Base-by-base conservation (phyloP, 2,888 invertebrate species). In the Drosophila macrospina region DNA sequence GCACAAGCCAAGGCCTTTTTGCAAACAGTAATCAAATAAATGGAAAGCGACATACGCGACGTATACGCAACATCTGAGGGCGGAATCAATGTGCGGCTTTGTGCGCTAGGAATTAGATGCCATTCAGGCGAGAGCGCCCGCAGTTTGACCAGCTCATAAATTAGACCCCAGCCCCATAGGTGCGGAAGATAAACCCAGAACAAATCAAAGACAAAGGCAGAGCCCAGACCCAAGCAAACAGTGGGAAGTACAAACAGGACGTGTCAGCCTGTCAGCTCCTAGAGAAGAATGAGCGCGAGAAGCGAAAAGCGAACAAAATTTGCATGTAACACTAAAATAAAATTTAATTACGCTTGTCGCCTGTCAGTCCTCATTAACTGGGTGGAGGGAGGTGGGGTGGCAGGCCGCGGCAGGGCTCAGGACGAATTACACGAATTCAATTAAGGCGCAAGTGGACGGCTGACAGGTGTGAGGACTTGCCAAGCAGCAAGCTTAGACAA, bases 271-370 rank as follows among this genome's bases (percentile, higher is more conserved):
- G 52, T 28, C 55, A 28, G 50, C 50, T 47, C n/a, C 26, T 32
- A 15, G 15, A 42, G 59, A 42, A 47, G 30, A 69, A 44, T 42
- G 51, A 41, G 2, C 69, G 47, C 48, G 32, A 32, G 57, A 51
- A 55, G 64, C 47, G 32, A 32, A 62, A 51, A 55, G 64, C 47
- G 42, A 39, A 20, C 42, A n/a, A 68, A 73, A 87, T 88, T 89
- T 86, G 88, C 90, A 89, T 89, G 89, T 83, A 86, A 76, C 88
- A 89, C 73, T 85, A 80, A 89, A 90, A 90, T 90, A 88, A 90
- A 90, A 90, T 90, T 90, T 90, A 90, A 90, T 90, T 90, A 90
- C 87, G 88, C 90, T 88, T 90, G 89, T 90, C 89, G 91, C 89
- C 86, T 90, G 89, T 90, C 89, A 90, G 85, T 90, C 76, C 89